Evolutionary conservation across 2,113 vertebrate genomes (phyloP).

Genomic region (Paratilapia polleni): DNA sequence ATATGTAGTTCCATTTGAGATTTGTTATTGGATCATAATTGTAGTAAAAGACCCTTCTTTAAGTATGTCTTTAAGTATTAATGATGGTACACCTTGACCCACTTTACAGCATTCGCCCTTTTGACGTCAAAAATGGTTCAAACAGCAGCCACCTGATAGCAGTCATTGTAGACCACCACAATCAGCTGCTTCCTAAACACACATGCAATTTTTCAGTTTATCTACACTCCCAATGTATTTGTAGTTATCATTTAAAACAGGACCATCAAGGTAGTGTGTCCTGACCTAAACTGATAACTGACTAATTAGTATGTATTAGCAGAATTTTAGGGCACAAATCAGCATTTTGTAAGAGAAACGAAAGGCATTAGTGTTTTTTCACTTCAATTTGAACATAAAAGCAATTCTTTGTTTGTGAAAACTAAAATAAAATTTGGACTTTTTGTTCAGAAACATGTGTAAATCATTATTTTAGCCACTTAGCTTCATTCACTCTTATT

Average conservation of each 20-base stretch:
- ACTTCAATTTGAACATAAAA: neutral
- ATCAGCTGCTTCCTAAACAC: neutral
- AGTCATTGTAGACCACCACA: neutral
- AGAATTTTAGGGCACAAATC: neutral
- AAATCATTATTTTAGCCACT: too few relatives aligned
- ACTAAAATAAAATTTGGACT: too few relatives aligned
- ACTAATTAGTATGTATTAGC: accelerated
- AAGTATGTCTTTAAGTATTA: neutral
- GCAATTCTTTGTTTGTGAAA: too few relatives aligned
- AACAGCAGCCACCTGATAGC: neutral
- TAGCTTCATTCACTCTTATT: too few relatives aligned
- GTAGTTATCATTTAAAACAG: neutral
- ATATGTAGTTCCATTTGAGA: neutral
- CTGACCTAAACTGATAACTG: neutral
- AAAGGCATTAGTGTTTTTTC: accelerated
- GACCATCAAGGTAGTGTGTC: neutral
- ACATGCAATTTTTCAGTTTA: neutral
- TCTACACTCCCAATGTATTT: neutral
- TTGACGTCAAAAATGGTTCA: neutral
- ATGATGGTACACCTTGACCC: too few relatives aligned
- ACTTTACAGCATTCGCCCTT: too few relatives aligned
- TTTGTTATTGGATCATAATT: neutral
- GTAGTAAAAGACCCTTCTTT: neutral
- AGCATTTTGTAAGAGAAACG: neutral
- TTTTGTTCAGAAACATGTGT: too few relatives aligned